Conservation (phyloP, 2,888 invertebrate genomes). For the Acronicta alni region DNA sequence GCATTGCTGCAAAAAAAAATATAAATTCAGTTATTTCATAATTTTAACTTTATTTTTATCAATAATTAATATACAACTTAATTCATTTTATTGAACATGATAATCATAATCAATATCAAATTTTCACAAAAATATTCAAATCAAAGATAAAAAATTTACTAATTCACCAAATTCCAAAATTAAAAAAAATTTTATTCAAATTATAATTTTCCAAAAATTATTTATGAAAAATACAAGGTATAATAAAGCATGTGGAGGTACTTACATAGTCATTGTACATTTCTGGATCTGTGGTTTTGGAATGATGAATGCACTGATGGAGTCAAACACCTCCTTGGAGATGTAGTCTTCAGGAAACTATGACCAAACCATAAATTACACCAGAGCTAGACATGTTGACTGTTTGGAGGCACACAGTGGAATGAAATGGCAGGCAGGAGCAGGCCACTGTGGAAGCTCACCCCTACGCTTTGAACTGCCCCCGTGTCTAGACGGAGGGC, state of each 20-base stretch:
- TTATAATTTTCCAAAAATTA: neutral
- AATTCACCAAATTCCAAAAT: too few relatives aligned
- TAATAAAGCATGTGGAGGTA: slow-evolving; percentile 47
- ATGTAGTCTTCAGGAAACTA: slow-evolving; percentile 97
- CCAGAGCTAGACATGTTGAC: slow-evolving; percentile 18
- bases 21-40: neutral
- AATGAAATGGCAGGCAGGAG: slow-evolving; percentile 16
- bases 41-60: too few relatives aligned
- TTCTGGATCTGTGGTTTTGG: slow-evolving; percentile 97
- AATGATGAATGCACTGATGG: slow-evolving; percentile 97
- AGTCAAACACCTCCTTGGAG: slow-evolving; percentile 97
- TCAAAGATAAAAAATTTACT: too few relatives aligned
- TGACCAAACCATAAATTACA: slow-evolving; percentile 28
- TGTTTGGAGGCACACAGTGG: slow-evolving; percentile 19
- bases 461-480: slow-evolving; percentile 18
- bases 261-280: slow-evolving; percentile 97
- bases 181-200: too few relatives aligned
- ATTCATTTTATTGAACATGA: too few relatives aligned
- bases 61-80: too few relatives aligned
- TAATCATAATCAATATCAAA: too few relatives aligned
- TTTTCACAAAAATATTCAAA: too few relatives aligned
- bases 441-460: slow-evolving; percentile 25
- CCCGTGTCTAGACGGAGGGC: slow-evolving; percentile 36
- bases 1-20: slow-evolving; percentile 80
- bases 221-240: neutral